A percentile compares a stretch with the other conserved stretches of the same genome.
Evolutionary conservation across 2,797 vertebrate genomes (phyloP).

Genomic region (Luscinia megarhynchos): DNA sequence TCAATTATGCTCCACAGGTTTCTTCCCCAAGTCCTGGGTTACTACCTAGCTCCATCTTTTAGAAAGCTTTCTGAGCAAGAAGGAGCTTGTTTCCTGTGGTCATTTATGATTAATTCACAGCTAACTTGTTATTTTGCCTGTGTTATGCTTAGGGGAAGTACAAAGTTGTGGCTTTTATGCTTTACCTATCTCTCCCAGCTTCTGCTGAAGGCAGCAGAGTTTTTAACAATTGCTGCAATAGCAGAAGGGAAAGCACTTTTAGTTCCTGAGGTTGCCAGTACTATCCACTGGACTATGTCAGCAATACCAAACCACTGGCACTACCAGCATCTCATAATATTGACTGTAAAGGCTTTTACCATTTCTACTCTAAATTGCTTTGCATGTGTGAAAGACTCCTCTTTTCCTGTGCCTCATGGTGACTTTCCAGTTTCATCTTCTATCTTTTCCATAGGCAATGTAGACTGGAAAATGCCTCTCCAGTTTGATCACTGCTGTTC

Average conservation of each 20-base stretch:
- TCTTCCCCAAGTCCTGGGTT: background rate
- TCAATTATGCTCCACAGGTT: background rate
- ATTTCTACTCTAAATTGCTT: background rate
- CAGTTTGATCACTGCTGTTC: background rate
- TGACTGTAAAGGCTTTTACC: background rate
- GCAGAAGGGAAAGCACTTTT: background rate
- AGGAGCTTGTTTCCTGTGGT: background rate
- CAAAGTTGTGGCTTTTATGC: background rate
- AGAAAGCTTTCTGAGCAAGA: background rate
- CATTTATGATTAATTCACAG: background rate
- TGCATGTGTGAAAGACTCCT: background rate
- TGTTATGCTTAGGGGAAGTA: background rate
- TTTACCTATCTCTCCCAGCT: background rate
- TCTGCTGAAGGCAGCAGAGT: background rate
- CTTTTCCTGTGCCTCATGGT: background rate
- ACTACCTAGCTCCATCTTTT: background rate
- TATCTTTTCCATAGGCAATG: background rate
- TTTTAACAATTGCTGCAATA: background rate
- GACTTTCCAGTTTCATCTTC: background rate
- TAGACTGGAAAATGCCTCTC: background rate
- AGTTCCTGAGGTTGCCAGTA: background rate
- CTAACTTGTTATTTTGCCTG: background rate
- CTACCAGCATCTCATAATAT: background rate
- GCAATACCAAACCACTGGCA: background rate
- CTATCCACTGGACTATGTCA: background rate